These are phyloP conservation scores for Ridgeia piscesae DNA, from an alignment of 1,140 invertebrate species.

Conservation along the genomic window DNA sequence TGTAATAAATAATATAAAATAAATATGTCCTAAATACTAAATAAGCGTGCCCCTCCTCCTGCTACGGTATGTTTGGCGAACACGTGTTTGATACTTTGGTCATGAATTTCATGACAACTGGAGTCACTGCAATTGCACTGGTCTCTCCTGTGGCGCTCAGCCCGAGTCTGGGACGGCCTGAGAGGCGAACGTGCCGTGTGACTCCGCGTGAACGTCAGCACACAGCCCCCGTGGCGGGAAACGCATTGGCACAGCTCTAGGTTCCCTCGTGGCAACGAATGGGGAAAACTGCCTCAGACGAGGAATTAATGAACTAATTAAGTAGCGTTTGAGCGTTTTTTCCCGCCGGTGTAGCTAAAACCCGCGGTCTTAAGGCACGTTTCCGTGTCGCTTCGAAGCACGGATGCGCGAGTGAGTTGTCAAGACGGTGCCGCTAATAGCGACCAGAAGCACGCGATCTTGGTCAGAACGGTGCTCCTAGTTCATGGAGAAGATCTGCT, in stretches of 20 bases:
- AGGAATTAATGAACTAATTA: slow-evolving; percentile 6
- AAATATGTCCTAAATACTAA: no score
- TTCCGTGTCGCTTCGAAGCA: neutral
- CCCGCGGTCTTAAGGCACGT: neutral
- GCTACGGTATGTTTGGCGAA: neutral
- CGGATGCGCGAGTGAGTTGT: neutral
- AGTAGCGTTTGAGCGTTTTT: neutral
- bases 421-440: neutral
- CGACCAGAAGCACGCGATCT: neutral
- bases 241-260: neutral
- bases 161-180: neutral
- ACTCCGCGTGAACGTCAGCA: neutral
- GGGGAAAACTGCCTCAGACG: neutral
- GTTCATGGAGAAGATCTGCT: neutral
- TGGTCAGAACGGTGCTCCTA: neutral
- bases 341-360: neutral
- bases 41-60: no score
- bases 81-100: neutral
- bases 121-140: neutral
- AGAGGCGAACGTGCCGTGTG: neutral
- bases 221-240: neutral
- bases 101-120: no score
- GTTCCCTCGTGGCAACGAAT: neutral
- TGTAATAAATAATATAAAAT: no score
- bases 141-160: neutral